Evolutionary conservation across 2,113 vertebrate species (phyloP).

Genomic region (Phainopepla nitens): DNA sequence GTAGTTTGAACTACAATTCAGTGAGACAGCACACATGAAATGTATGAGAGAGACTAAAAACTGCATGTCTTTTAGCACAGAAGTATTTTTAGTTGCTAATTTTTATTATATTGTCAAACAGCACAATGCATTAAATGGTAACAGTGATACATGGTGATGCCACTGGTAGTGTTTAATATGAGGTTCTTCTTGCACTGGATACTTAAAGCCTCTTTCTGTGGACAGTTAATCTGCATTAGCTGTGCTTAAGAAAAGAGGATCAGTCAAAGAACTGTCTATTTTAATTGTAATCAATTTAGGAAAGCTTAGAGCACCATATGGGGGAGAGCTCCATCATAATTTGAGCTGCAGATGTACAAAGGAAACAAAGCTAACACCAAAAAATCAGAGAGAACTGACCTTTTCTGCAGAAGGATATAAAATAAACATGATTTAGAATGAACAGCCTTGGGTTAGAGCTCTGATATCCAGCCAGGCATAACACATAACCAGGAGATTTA

Average conservation of each 20-base stretch:
- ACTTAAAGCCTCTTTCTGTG: neutral
- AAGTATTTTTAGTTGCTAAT: neutral
- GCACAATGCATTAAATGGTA: neutral
- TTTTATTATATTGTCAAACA: neutral
- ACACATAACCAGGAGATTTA: neutral
- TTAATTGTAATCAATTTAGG: conserved; percentile 29
- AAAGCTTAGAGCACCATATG: neutral
- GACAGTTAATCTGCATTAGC: conserved; percentile 17
- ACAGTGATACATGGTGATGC: neutral
- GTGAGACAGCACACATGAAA: neutral
- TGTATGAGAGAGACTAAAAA: neutral
- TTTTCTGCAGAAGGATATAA: neutral
- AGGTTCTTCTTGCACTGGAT: neutral
- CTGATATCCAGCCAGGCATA: neutral
- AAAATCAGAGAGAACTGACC: neutral
- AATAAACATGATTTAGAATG: neutral
- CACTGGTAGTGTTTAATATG: neutral
- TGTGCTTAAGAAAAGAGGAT: conserved; percentile 28
- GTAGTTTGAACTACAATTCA: neutral
- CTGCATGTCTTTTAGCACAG: neutral
- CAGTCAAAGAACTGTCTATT: neutral
- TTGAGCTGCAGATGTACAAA: neutral
- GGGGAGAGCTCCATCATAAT: neutral
- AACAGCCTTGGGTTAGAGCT: neutral
- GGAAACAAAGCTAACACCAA: neutral